Evolutionary conservation across 2,113 vertebrate species (phyloP).

Genomic region (Nothobranchius kuhntae): DNA sequence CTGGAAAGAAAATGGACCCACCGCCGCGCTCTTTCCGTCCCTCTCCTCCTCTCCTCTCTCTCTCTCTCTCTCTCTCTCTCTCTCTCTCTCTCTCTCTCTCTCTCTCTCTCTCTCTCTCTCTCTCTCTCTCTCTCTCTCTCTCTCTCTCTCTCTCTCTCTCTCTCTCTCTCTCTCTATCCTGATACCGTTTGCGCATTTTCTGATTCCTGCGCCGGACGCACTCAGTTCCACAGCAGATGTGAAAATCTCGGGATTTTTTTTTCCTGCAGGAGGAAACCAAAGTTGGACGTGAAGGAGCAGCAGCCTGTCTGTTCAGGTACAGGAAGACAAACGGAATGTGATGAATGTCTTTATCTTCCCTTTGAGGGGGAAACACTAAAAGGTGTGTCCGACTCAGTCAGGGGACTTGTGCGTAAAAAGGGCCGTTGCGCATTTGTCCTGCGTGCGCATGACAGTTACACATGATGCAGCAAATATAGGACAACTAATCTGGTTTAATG

Average conservation of each 20-base stretch:
- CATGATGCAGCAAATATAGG: constrained; percentile 2
- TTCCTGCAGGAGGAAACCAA: constrained; percentile 43
- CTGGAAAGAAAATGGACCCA: constrained; percentile 47
- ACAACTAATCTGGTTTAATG: not conserved
- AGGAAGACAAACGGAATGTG: constrained; percentile 30
- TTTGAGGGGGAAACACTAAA: constrained; percentile 4
- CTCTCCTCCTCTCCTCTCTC: constrained; percentile 6
- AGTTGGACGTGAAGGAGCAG: constrained; percentile 53
- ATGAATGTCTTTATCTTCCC: constrained; percentile 30
- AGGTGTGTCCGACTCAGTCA: constrained; percentile 69
- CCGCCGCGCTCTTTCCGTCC: constrained; percentile 37
- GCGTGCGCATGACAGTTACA: constrained; percentile 32
- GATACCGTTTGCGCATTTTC: constrained; percentile 53
- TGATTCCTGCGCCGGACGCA: constrained; percentile 37
- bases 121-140: constrained; percentile 8
- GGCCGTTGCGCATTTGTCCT: constrained; percentile 35
- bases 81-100: constrained; percentile 11
- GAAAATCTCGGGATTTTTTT: constrained; percentile 49
- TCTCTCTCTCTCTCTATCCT: constrained; percentile 33
- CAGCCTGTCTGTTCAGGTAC: constrained; percentile 55
- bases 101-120: constrained; percentile 15
- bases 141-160: constrained; percentile 6
- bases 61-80: constrained; percentile 8
- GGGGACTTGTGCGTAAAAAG: constrained; percentile 57
- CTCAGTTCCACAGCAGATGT: constrained; percentile 11